Evolutionary conservation across 2,888 invertebrate species (phyloP).

Genomic region (Hirtodrosophila alboralis): DNA sequence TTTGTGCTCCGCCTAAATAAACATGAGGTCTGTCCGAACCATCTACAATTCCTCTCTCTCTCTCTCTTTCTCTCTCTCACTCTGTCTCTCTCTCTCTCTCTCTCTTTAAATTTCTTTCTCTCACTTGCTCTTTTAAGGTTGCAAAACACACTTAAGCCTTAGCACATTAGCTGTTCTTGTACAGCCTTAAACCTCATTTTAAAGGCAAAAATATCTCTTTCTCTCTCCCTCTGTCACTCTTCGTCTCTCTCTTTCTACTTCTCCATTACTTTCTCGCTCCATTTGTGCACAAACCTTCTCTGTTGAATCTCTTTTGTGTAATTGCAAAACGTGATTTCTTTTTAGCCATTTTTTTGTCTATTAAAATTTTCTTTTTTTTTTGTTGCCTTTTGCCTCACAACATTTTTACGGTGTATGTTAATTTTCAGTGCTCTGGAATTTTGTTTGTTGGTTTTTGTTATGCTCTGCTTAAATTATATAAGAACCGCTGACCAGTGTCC

Average conservation of each 20-base stretch:
- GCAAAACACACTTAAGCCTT: conserved; percentile 22
- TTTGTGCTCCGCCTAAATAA: conserved; percentile 51
- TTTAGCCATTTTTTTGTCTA: conserved; percentile 14
- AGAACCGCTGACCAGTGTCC: conserved; percentile 43
- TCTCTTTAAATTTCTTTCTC: not conserved
- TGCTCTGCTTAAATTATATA: conserved; percentile 57
- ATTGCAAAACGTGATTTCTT: conserved; percentile 69
- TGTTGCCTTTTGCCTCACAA: conserved; percentile 15
- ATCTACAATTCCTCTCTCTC: not conserved
- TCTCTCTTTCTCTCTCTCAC: not conserved
- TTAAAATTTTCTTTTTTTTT: conserved; percentile 25
- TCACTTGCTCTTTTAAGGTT: not conserved
- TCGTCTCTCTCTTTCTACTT: conserved; percentile 3
- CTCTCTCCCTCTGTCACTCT: not conserved
- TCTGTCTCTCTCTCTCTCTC: not conserved
- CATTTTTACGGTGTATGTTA: conserved; percentile 66
- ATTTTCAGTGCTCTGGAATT: conserved; percentile 44
- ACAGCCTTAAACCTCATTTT: conserved; percentile 26
- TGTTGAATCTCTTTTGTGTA: conserved; percentile 50
- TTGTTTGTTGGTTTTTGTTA: conserved; percentile 23
- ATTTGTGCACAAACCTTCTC: not conserved
- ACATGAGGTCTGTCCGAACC: conserved; percentile 26
- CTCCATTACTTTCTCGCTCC: not conserved
- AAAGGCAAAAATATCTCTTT: conserved; percentile 12
- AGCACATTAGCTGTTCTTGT: conserved; percentile 18